phyloP scores from a whole-genome alignment of 1,140 invertebrate genomes.

The Cotesia chilonis region DNA sequence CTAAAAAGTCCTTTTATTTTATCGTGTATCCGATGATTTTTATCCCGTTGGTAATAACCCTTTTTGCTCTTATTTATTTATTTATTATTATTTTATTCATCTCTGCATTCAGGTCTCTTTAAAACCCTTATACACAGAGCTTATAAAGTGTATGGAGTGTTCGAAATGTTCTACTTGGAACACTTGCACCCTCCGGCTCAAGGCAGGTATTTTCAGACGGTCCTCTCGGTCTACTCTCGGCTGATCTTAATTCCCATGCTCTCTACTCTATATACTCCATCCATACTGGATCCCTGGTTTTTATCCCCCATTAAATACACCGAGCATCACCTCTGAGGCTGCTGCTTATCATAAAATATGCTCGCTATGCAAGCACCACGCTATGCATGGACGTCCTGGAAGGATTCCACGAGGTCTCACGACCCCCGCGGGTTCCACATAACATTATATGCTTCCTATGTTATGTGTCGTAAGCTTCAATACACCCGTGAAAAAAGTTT shows the following conservation, averaged over 20 bases:
- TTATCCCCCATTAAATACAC: neutral
- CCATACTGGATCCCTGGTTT: slow-evolving; percentile 43
- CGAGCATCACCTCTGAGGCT: slow-evolving; percentile 23
- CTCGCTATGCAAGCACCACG: slow-evolving; percentile 44
- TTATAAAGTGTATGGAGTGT: neutral
- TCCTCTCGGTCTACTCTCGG: neutral
- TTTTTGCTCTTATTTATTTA: slow-evolving; percentile 33
- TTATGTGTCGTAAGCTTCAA: neutral
- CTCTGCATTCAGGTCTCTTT: too few species aligned
- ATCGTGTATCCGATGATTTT: slow-evolving; percentile 25
- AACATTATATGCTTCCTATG: slow-evolving; percentile 46
- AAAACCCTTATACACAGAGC: too few species aligned
- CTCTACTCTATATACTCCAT: neutral
- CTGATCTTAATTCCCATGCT: neutral
- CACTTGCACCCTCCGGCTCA: neutral
- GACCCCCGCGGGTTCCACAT: slow-evolving; percentile 49
- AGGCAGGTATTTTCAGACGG: neutral
- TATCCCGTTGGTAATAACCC: slow-evolving; percentile 31
- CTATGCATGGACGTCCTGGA: slow-evolving; percentile 6
- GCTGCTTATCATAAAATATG: slow-evolving; percentile 67
- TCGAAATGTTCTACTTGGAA: neutral
- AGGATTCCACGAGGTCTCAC: neutral
- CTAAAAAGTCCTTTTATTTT: slow-evolving; percentile 39
- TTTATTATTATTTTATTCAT: slow-evolving; percentile 1
- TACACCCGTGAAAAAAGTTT: neutral